Evolutionary conservation across 2,888 invertebrate species (phyloP), one percentile per base, ranked within the genome.

Genomic region (Aelia acuminata): DNA sequence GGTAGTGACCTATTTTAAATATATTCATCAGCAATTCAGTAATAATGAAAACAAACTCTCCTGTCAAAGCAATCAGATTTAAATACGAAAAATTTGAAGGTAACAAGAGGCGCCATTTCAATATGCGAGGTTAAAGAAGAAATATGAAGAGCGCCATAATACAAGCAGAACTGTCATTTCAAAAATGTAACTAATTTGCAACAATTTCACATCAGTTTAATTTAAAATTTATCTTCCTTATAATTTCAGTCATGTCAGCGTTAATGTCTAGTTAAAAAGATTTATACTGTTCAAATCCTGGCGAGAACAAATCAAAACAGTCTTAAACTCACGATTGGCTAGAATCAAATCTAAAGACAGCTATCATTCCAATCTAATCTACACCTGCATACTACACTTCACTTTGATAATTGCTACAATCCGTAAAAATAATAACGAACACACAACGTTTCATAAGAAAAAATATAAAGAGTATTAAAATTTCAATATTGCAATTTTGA

Each of bases 401-500:
- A 80, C 18, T 80, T 47, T 20, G 80, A 80, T 80, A 80, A 47
- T 47, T 39, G 1, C 22, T n/a, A 80, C 43, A n/a, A 80, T 47
- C 0, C 43, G 43, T 80, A 43, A 43, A 10, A 47, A 3, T 80
- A 43, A 43, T 43, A n/a, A 43, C 7, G 4, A 80, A 43, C 22
- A 20, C 39, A 80, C 43, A 1, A 43, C 3, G 31, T 80, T 80
- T 80, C 13, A 80, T 80, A 20, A 3, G 63, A 43, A 80, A 80
- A 80, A 80, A 43, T 39, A 80, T 13, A n/a, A n/a, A n/a, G 39
- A 47, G 47, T 63, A 87, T 87, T 63, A 70, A 43, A 70, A 87
- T 87, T 70, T 70, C 43, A 63, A 87, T 31, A 80, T 47, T 39
- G 26, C 22, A 87, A 89, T 89, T 84, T 88, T 92, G 92, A 92